Conservation (phyloP, 2,797 vertebrate genomes). For the Arrhamphus sclerolepis region DNA sequence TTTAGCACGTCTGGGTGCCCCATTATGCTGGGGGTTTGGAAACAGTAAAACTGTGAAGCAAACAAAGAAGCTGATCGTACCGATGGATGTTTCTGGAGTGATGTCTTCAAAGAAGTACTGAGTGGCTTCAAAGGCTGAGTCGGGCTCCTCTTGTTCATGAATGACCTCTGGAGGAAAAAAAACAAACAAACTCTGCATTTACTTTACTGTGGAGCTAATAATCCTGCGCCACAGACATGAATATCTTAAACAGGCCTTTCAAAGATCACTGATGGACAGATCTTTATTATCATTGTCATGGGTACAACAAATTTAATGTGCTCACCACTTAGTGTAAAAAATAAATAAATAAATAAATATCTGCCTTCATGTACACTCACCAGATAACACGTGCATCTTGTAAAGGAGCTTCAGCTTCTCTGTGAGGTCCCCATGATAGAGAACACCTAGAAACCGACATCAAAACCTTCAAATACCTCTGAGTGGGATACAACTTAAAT, state of each 20-base stretch:
- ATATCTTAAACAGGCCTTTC: background rate
- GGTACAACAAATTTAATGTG: no score
- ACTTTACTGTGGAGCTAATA: no score
- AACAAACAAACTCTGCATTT: background rate
- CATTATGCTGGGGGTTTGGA: no score
- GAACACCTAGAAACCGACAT: conserved; percentile 82
- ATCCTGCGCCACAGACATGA: background rate
- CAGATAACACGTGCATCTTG: conserved; percentile 94
- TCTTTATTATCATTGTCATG: no score
- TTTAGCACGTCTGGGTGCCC: no score
- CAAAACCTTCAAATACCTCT: background rate
- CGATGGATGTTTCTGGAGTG: conserved; percentile 90
- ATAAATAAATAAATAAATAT: no score
- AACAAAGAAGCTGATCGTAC: conserved; percentile 64
- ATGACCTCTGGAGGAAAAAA: conserved; percentile 80
- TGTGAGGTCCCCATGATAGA: conserved; percentile 92
- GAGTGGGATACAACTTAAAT: no score
- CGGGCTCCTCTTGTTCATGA: conserved; percentile 92
- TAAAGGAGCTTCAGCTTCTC: conserved; percentile 96
- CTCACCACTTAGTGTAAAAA: no score
- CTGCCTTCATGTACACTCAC: conserved; percentile 74
- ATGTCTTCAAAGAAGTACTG: conserved; percentile 99
- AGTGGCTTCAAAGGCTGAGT: conserved; percentile 97
- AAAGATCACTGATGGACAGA: background rate
- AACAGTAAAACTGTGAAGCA: no score